Evolutionary conservation across 1,140 invertebrate genomes (phyloP), one percentile per base, ranked within the genome.

Genomic region (Pentalonia nigronervosa): DNA sequence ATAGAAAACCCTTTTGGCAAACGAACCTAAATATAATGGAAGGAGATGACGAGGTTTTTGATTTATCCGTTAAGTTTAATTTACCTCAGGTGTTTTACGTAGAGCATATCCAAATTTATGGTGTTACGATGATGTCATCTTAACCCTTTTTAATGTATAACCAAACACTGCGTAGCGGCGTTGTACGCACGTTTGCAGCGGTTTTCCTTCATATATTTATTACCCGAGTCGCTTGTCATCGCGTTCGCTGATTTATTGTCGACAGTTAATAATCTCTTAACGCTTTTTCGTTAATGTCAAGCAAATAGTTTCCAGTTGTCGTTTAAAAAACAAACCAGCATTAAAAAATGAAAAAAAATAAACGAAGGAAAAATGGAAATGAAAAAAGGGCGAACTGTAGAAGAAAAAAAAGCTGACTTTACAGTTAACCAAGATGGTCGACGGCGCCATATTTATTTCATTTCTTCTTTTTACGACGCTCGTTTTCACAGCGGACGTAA

Each of bases 71-170:
- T 86, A 84, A 84, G 76, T 86, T 86, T 93, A 93, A 84, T 86
- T 93, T 53, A 45, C 23, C 91, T 50, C 91, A 93, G 91, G 91
- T 93, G 91, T 36, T 84, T 56, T 34, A 41, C 91, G 91, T 23
- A 41, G 34, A 53, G 81, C 91, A 41, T 81, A 84, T 93, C 91
- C 81, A 93, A 93, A 93, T 93, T 93, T 93, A 93, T 93, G 91
- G 41, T 89, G 93, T 93, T 89, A 88, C 23, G 7, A 50, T 50
- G 83, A 30, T 50, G 83, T 76, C 93, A 56, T 88, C 87, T 93
- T 93, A 93, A 89, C 84, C 84, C 93, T 93, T 88, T 93, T 93
- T 89, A 90, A 89, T 88, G 87, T 87, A 88, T 93, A 93, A 88
- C 81, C 92, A 84, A 93, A 88, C 86, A 50, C 23, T 67, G 21